Conservation (phyloP, 2,888 invertebrate species). For the Drosophila leonis region DNA sequence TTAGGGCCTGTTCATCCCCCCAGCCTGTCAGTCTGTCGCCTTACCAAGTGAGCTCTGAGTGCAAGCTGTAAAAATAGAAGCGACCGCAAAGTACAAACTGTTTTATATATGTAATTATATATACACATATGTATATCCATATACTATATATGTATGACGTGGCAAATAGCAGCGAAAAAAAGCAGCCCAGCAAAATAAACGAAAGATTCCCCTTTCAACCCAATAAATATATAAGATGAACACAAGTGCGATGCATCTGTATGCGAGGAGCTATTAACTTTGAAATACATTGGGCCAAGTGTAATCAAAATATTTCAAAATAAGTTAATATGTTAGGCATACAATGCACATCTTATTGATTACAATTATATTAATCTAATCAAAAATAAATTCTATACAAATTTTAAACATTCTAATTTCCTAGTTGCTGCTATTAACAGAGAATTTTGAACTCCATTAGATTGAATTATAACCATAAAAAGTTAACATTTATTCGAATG, state of each 20-base stretch:
- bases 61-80: constrained; percentile 62
- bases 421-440: background rate
- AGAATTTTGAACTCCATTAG: background rate
- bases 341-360: background rate
- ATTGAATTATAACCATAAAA: background rate
- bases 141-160: constrained; percentile 14
- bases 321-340: background rate
- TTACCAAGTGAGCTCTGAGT: constrained; percentile 36
- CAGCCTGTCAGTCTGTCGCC: constrained; percentile 17
- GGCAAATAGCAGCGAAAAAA: constrained; percentile 46
- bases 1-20: constrained; percentile 13
- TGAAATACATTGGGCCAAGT: background rate
- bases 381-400: no score
- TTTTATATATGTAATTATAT: constrained; percentile 2
- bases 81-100: constrained; percentile 38
- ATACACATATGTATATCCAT: background rate
- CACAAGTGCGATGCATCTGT: background rate
- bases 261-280: background rate
- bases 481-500: background rate
- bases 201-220: constrained; percentile 23
- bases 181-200: constrained; percentile 65
- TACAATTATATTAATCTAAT: background rate
- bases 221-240: constrained; percentile 8
- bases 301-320: background rate
- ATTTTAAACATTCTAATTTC: no score